Percentiles rank a stretch among this genome's conserved stretches.
Conservation (phyloP, 1,140 invertebrate genomes). For the Vanessa atalanta region DNA sequence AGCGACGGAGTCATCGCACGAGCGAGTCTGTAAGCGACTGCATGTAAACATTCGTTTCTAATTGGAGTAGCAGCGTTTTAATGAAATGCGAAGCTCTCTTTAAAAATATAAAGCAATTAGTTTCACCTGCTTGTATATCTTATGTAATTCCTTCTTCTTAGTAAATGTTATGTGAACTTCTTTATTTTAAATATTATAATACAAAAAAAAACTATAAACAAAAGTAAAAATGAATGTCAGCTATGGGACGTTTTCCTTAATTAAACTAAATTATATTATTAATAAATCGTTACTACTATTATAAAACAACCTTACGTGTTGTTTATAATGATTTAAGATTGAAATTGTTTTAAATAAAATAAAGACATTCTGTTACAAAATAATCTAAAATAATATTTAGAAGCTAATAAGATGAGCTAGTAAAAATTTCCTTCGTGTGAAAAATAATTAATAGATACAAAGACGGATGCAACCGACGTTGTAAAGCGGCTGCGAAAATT, state of each 20-base stretch:
- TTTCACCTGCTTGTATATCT: constrained; percentile 7
- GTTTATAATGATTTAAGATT: too few relatives aligned
- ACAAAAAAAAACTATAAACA: not conserved
- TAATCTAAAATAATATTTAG: not conserved
- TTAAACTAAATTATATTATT: not conserved
- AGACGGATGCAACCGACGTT: constrained; percentile 18
- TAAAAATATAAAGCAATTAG: constrained; percentile 7
- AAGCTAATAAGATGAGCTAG: not conserved
- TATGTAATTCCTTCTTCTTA: constrained; percentile 3
- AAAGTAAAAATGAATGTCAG: too few relatives aligned
- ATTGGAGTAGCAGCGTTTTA: constrained; percentile 25
- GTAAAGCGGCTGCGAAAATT: constrained; percentile 22
- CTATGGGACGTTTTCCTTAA: not conserved
- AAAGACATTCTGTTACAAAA: not conserved
- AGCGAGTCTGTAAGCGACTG: constrained; percentile 39
- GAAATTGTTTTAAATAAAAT: too few relatives aligned
- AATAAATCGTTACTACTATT: not conserved
- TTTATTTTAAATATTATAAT: not conserved
- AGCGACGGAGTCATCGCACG: constrained; percentile 37
- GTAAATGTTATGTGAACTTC: not conserved
- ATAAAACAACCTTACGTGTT: not conserved
- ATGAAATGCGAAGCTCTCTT: constrained; percentile 12
- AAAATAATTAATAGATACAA: constrained; percentile 22
- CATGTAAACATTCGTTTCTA: constrained; percentile 43
- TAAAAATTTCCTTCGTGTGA: not conserved